Conservation (phyloP, 1,140 invertebrate genomes). For the Ceratoteleas bidentatus region DNA sequence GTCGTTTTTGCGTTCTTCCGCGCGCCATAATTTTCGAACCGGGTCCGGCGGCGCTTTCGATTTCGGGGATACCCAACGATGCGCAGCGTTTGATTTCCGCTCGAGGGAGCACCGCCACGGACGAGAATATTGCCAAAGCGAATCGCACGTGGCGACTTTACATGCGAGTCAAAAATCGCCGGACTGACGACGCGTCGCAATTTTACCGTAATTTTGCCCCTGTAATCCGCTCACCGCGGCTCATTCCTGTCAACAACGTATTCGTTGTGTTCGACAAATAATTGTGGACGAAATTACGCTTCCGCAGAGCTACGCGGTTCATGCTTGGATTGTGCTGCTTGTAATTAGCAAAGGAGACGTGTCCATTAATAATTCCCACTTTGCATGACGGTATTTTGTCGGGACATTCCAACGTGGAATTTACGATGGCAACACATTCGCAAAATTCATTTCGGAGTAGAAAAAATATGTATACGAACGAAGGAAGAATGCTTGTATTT, state of each 20-base stretch:
- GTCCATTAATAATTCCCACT: no score
- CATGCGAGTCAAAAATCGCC: conserved; percentile 42
- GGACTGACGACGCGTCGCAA: conserved; percentile 27
- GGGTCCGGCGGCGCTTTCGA: conserved; percentile 45
- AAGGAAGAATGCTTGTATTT: no score
- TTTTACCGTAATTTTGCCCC: conserved; percentile 15
- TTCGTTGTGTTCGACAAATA: conserved; percentile 1
- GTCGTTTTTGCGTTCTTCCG: conserved; percentile 23
- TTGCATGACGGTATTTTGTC: no score
- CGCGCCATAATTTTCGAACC: conserved; percentile 31
- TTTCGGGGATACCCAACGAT: conserved; percentile 61
- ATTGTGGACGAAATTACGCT: background rate
- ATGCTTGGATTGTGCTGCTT: background rate
- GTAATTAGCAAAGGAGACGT: background rate
- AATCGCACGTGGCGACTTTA: conserved; percentile 50
- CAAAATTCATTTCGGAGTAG: no score
- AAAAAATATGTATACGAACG: no score
- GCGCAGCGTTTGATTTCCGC: conserved; percentile 69
- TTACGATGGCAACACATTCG: no score
- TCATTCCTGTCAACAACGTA: background rate
- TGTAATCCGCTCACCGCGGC: conserved; percentile 7
- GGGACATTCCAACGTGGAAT: no score
- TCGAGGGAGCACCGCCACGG: conserved; percentile 53
- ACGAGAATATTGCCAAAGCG: conserved; percentile 56
- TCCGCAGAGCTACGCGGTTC: background rate